Conservation (phyloP, 2,888 invertebrate genomes). For the Melanchra persicariae region DNA sequence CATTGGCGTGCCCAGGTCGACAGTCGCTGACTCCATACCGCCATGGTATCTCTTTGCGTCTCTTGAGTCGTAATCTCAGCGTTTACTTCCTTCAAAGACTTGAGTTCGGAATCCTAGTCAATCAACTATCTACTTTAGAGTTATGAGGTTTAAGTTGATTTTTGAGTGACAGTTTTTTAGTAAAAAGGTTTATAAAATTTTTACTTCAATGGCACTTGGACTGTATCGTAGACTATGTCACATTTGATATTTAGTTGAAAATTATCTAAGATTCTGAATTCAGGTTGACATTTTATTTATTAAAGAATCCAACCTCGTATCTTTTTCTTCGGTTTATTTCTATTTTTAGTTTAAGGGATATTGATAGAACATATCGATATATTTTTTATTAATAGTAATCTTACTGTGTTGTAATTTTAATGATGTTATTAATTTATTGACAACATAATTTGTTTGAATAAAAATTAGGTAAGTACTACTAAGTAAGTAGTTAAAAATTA, state of each 20-base stretch:
- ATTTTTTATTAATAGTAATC: constrained; percentile 3
- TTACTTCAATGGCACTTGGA: background rate
- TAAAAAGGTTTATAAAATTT: background rate
- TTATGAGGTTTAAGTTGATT: background rate
- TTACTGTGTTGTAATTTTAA: constrained; percentile 13
- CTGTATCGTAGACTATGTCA: background rate
- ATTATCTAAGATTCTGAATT: constrained; percentile 5
- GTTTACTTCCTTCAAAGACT: background rate
- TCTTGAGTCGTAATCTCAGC: constrained; percentile 27
- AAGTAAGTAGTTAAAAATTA: constrained; percentile 35
- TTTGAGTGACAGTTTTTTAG: background rate
- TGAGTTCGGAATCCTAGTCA: constrained; percentile 4
- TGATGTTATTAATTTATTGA: constrained; percentile 21
- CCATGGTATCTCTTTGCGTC: too few species aligned
- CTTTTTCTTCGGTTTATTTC: constrained; percentile 14
- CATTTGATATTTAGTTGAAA: background rate
- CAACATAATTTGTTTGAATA: constrained; percentile 12
- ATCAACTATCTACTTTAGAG: background rate
- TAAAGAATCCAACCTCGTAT: background rate
- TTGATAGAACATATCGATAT: constrained; percentile 36
- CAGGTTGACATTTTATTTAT: constrained; percentile 2
- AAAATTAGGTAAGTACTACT: constrained; percentile 17
- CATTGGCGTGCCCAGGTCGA: too few species aligned
- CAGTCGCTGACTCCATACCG: too few species aligned
- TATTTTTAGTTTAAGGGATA: constrained; percentile 17